Conservation (phyloP, 2,888 invertebrate species). For the Himalopsyche anomala region DNA sequence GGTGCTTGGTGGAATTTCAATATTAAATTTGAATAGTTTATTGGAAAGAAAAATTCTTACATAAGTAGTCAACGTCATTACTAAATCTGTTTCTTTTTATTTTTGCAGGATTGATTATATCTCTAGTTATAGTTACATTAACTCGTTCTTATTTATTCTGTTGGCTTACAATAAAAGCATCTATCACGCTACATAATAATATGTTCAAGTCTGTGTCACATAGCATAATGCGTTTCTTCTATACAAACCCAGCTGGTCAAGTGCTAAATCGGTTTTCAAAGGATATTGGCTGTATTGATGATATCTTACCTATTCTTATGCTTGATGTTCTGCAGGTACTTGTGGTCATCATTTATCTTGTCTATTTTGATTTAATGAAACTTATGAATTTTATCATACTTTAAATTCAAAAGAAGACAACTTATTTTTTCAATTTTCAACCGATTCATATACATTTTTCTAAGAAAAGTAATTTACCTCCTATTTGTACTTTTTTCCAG, state of each 20-base stretch:
- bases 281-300: conserved; percentile 88
- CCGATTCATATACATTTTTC: too few species aligned
- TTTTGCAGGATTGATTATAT: conserved; percentile 51
- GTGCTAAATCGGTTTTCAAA: conserved; percentile 91
- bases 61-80: not conserved
- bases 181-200: conserved; percentile 83
- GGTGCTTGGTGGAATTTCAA: too few species aligned
- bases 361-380: not conserved
- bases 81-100: not conserved
- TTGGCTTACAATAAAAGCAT: conserved; percentile 85
- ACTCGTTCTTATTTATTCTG: conserved; percentile 83
- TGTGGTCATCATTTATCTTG: not conserved
- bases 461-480: not conserved
- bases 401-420: not conserved
- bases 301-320: conserved; percentile 81
- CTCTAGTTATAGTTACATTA: conserved; percentile 67
- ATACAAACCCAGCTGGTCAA: conserved; percentile 88
- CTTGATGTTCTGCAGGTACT: conserved; percentile 81
- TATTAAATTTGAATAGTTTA: too few species aligned
- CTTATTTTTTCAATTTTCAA: not conserved
- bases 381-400: not conserved
- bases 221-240: conserved; percentile 89
- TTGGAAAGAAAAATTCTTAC: too few species aligned
- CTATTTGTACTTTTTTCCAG: conserved; percentile 46
- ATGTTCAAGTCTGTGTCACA: conserved; percentile 87